Base-by-base conservation (phyloP, 2,797 vertebrate genomes). In the Amblyraja radiata region DNA sequence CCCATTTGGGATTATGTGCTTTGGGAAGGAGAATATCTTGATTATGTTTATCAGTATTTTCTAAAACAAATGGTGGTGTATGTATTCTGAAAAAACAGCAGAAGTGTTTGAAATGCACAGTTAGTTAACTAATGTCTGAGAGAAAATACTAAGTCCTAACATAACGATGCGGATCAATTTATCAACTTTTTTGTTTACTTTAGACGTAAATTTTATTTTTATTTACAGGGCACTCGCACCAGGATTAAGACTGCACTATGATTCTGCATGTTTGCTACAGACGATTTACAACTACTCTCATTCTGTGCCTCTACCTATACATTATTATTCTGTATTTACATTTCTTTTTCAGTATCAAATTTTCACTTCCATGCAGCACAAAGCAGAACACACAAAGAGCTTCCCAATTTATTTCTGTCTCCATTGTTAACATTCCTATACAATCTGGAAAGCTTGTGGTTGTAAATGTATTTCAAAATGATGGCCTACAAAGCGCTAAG, bases 401-500 rank as follows among this genome's bases (percentile, higher is more conserved):
- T 11, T 58, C 23, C 76, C 25, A 28, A 14, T 1, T 58, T 84
- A 11, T 25, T 74, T 54, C 25, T 91, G 25, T 76, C 13, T 74
- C 90, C 21, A 76, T 92, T 76, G 90, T 92, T 92, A 54, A 71
- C 39, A 92, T 92, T 76, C 71, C 90, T 74, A 25, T n/a, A 54
- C 71, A 76, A 92, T 11, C 39, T 76, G 28, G 90, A 92, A 36
- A 92, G 65, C 23, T 92, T 36, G 73, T 46, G 46, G 71, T 76
- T 92, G 90, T 76, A 92, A 76, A 73, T 92, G 71, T 58, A 46
- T 58, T 73, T 74, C 21, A 39, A 76, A 74, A 54, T 92, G 71
- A 76, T 76, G 39, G 73, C 8, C 90, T 71, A 16, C 28, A 76
- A 91, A 91, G 14, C 68, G 13, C 65, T 90, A 21, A 21, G 6